These are phyloP conservation scores for Trachops cirrhosus DNA, from an alignment of 2,797 vertebrate genomes.

Conservation along the genomic window DNA sequence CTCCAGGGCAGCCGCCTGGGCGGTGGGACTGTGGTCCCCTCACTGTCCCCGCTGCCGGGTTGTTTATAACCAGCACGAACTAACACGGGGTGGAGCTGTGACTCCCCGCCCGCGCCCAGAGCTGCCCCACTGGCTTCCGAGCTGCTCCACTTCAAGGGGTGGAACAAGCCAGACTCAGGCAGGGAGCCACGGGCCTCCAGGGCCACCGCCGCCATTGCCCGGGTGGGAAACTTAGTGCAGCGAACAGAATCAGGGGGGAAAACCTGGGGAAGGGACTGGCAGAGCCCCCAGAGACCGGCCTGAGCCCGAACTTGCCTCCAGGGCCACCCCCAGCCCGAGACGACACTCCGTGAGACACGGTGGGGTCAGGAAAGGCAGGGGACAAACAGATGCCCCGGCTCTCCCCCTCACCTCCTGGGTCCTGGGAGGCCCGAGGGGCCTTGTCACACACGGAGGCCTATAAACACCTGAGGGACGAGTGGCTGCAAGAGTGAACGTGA, in stretches of 20 bases:
- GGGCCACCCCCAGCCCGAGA: neutral
- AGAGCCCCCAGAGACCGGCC: neutral
- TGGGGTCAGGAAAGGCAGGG: neutral
- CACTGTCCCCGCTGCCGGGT: neutral
- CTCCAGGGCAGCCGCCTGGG: neutral
- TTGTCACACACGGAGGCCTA: neutral
- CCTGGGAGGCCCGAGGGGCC: neutral
- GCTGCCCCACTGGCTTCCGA: neutral
- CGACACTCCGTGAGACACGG: neutral
- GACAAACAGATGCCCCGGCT: fast-evolving
- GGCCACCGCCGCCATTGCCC: too few relatives aligned
- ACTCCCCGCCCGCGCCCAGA: neutral
- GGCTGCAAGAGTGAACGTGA: neutral
- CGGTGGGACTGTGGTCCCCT: neutral
- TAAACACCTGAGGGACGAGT: neutral
- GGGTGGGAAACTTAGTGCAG: neutral
- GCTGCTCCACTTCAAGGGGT: neutral
- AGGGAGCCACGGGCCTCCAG: neutral
- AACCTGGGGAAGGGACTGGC: neutral
- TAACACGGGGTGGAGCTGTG: neutral
- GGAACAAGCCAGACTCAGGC: neutral
- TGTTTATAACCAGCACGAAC: neutral
- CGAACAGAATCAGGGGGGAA: neutral
- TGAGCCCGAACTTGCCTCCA: neutral
- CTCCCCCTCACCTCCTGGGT: neutral